These are phyloP conservation scores for Bombus waltoni DNA, from an alignment of 1,140 invertebrate genomes.

Conservation along the genomic window DNA sequence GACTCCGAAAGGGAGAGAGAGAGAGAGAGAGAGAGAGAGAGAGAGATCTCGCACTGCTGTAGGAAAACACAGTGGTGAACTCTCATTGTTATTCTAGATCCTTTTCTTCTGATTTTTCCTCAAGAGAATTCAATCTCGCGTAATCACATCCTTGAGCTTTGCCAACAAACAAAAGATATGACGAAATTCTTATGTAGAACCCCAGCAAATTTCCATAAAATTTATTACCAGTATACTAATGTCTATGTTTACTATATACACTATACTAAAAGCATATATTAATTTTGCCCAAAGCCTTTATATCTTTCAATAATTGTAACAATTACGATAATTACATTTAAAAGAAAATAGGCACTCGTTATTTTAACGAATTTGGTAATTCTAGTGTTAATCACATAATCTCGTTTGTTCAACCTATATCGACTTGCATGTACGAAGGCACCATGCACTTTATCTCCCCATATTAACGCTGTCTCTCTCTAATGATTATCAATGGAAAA, in stretches of 20 bases:
- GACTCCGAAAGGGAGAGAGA: background rate
- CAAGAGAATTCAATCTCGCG: background rate
- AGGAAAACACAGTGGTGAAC: background rate
- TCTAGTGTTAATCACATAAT: background rate
- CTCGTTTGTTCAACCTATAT: background rate
- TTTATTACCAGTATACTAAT: background rate
- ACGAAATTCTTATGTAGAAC: too few relatives aligned
- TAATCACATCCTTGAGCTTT: background rate
- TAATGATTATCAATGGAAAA: conserved; percentile 11
- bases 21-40: background rate
- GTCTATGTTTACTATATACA: background rate
- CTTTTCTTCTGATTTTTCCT: conserved; percentile 8
- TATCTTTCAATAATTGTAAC: background rate
- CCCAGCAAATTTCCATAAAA: background rate
- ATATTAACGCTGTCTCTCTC: background rate
- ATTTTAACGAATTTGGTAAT: background rate
- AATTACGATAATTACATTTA: too few relatives aligned
- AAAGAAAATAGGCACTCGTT: background rate
- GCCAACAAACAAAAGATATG: background rate
- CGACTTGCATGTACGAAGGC: background rate
- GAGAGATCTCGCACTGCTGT: background rate
- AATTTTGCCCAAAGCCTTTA: background rate
- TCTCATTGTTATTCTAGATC: conserved; percentile 20
- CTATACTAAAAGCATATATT: background rate
- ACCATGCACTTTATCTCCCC: conserved; percentile 7